A percentile compares a stretch with the other conserved stretches of the same genome.
Conservation (phyloP, 2,113 vertebrate genomes). For the Megalops atlanticus region DNA sequence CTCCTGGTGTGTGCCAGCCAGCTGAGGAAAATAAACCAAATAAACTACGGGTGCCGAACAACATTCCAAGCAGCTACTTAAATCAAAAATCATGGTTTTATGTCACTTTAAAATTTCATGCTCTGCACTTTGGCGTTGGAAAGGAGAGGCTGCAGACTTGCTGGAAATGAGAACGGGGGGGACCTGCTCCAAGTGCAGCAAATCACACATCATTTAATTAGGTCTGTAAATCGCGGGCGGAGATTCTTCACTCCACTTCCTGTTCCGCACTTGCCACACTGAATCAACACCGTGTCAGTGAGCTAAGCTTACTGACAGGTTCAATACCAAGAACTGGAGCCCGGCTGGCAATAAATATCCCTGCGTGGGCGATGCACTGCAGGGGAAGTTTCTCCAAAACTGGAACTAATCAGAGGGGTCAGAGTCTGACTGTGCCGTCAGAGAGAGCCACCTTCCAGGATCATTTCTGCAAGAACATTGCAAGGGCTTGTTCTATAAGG, state of each 20-base stretch:
- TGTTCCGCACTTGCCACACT: not conserved
- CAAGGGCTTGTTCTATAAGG: not conserved
- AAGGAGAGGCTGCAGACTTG: not conserved
- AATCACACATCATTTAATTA: slow-evolving; percentile 5
- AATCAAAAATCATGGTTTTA: not conserved
- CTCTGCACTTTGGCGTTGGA: not conserved
- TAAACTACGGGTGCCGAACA: not conserved
- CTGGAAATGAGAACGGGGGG: not conserved
- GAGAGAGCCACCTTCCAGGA: not conserved
- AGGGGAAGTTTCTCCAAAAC: not conserved
- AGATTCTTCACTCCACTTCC: not conserved
- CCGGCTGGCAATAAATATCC: not conserved
- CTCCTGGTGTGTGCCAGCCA: not conserved
- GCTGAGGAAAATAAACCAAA: not conserved
- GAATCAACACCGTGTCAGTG: slow-evolving; percentile 3
- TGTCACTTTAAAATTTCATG: slow-evolving; percentile 13
- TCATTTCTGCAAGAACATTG: not conserved
- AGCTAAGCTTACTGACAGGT: not conserved
- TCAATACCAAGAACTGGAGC: not conserved
- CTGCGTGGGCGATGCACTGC: not conserved
- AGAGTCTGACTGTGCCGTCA: not conserved
- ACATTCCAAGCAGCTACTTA: not conserved
- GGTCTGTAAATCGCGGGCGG: slow-evolving; percentile 5
- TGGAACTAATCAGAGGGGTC: not conserved
- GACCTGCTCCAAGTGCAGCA: not conserved